Percentiles rank a stretch among this genome's conserved stretches.
phyloP scores from a whole-genome alignment of 2,797 vertebrate genomes.

The Hybognathus amarus region DNA sequence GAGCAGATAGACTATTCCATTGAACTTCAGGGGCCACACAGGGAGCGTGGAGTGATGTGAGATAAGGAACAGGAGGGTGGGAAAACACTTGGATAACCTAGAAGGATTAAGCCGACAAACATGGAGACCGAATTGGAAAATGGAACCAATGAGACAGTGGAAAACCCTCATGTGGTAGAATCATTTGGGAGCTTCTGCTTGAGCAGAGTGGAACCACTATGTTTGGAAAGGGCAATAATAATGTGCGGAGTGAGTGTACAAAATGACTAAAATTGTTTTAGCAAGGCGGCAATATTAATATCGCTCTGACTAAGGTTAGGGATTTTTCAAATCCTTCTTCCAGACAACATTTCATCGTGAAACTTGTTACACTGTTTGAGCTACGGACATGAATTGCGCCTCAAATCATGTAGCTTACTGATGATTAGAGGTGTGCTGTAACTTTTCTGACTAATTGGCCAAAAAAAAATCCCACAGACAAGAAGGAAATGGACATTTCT shows the following conservation, averaged over 20 bases:
- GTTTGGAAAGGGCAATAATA: not conserved
- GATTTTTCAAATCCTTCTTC: not conserved
- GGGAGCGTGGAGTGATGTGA: not conserved
- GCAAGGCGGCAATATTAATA: conserved; percentile 11
- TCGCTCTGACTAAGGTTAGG: not conserved
- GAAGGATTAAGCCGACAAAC: not conserved
- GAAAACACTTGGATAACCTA: not conserved
- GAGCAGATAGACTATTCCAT: not conserved
- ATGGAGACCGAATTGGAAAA: not conserved
- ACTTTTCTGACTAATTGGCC: not conserved
- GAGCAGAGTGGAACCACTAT: not conserved
- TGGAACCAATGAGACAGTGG: conserved; percentile 19
- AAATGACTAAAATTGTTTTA: not conserved
- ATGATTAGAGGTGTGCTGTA: not conserved
- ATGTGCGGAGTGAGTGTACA: not conserved
- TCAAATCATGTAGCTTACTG: not conserved
- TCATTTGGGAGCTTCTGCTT: not conserved
- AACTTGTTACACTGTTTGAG: not conserved
- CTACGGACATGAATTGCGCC: not conserved
- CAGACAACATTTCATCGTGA: not conserved
- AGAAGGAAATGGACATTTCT: not conserved
- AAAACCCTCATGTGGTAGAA: not conserved
- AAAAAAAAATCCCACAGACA: not conserved
- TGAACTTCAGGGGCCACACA: not conserved
- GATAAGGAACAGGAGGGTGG: not conserved